A percentile compares a stretch with the other conserved stretches of the same genome.
Evolutionary conservation across 2,113 vertebrate species (phyloP).

Genomic region (Lonchura striata): DNA sequence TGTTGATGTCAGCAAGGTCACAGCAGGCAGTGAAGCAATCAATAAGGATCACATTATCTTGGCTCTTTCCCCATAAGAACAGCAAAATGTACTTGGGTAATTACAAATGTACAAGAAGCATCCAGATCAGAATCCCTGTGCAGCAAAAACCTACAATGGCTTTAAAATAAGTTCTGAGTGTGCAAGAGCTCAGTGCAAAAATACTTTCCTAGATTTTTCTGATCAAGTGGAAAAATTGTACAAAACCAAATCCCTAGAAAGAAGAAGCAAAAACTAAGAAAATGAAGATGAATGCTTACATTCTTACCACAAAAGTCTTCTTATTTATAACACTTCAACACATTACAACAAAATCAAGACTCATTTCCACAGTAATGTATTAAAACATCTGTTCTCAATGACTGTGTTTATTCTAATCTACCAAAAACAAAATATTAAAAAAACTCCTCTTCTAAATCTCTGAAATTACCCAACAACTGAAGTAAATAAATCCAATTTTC

Average conservation of each 20-base stretch:
- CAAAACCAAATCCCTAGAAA: neutral
- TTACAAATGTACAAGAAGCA: neutral
- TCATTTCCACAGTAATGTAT: conserved; percentile 17
- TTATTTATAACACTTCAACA: conserved; percentile 21
- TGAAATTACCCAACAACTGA: conserved; percentile 46
- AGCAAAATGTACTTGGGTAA: neutral
- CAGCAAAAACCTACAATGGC: neutral
- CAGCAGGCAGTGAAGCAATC: neutral
- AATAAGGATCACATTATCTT: conserved; percentile 8
- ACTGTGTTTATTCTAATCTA: neutral
- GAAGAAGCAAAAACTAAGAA: neutral
- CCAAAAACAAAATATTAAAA: neutral
- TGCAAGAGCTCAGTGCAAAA: neutral
- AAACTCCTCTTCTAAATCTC: neutral
- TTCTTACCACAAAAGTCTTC: conserved; percentile 11
- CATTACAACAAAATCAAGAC: conserved; percentile 26
- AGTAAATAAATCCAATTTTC: conserved; percentile 61
- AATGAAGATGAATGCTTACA: neutral
- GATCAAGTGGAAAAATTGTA: neutral
- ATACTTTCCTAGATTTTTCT: neutral
- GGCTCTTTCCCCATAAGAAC: neutral
- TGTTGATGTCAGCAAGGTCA: conserved; percentile 42
- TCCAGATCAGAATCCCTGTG: neutral
- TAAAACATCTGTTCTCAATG: conserved; percentile 62
- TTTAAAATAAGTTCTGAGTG: neutral